A percentile compares a stretch with the other conserved stretches of the same genome.
Evolutionary conservation across 2,113 vertebrate genomes (phyloP).

Genomic region (Peucedramus taeniatus): DNA sequence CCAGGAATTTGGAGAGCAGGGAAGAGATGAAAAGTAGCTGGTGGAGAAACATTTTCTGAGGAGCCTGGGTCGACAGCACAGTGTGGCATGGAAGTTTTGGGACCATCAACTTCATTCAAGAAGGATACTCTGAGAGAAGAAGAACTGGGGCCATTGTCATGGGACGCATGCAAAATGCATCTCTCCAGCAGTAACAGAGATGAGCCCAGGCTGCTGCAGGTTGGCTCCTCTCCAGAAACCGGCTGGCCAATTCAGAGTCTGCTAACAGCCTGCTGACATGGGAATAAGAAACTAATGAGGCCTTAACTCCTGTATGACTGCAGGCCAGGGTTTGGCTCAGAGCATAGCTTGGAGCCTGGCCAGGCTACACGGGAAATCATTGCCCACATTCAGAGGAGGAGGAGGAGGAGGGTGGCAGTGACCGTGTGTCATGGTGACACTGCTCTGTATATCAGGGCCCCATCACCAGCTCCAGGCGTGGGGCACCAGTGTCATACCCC

Average conservation of each 20-base stretch:
- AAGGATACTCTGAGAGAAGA: not conserved
- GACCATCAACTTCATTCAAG: not conserved
- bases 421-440: rapidly evolving
- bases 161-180: not conserved
- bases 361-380: not conserved
- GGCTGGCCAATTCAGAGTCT: not conserved
- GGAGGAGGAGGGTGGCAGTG: not conserved
- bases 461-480: rapidly evolving
- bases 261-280: conserved; percentile 50
- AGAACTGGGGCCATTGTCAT: not conserved
- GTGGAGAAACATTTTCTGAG: not conserved
- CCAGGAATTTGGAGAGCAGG: not conserved
- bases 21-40: not conserved
- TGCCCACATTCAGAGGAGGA: not conserved
- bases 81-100: not conserved
- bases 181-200: not conserved
- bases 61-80: not conserved
- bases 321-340: conserved; percentile 17
- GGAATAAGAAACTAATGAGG: conserved; percentile 60
- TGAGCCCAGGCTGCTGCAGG: not conserved
- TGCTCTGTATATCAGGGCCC: rapidly evolving
- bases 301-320: conserved; percentile 46
- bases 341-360: not conserved
- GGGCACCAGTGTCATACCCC: not conserved
- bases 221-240: not conserved